Base-by-base conservation (phyloP, 2,113 vertebrate genomes). In the Stomatorhinus ivindoensis region DNA sequence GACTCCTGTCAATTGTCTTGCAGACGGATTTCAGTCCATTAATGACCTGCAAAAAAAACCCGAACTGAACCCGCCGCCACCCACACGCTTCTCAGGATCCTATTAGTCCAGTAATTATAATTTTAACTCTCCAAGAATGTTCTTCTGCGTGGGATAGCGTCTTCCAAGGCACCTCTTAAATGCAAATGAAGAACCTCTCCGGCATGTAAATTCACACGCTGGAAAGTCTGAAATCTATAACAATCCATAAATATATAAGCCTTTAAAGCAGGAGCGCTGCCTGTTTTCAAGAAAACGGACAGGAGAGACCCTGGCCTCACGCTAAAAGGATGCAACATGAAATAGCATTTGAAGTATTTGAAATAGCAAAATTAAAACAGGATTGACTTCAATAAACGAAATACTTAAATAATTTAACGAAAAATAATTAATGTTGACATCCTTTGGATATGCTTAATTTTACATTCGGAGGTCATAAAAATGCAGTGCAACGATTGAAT, bases 301-400 rank as follows among this genome's bases (percentile, higher is more conserved):
- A 94, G 92, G 4, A 92, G 92, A 89, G 89, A 53, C 73, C 96
- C 95, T 88, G 95, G 21, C 47, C 87, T 39, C 95, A 96, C 0
- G 95, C 96, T 93, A 96, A 84, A 95, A 92, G 87, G 90, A 94
- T 44, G 82, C 42, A 15, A 92, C 95, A 15, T 61, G 91, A 89
- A 92, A 93, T 19, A 88, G 51, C 2, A 94, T 93, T 24, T 31
- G 90, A 92, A 15, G 95, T 95, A 89, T 90, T 96, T 88, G 94
- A 96, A 92, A 92, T 90, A 4, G 95, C 96, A 92, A 96, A 31
- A 48, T 53, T 35, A 35, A 87, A 53, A 51, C 46, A 87, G 2
- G 48, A 87, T 87, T 9, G 83, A 86, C 85, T 87, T 55, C 50
- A 55, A 87, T 87, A 87, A 87, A 87, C 39, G 35, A 61, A 65